Percentiles rank a stretch among this genome's conserved stretches.
These are phyloP conservation scores for Drosophila varians DNA, from an alignment of 1,140 invertebrate genomes.

Conservation along the genomic window DNA sequence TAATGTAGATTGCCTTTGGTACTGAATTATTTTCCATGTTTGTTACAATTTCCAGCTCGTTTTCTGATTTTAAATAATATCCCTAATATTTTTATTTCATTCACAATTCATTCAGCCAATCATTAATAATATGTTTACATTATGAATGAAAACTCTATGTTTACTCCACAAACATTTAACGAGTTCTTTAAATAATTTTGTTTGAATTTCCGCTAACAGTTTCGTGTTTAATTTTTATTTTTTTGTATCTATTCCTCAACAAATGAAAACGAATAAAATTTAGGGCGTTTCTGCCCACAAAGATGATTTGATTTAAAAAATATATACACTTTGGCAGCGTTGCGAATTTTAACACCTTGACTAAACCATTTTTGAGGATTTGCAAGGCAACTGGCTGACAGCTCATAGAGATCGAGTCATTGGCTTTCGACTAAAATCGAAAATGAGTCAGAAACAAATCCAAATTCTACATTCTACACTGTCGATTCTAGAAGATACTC, in stretches of 20 bases:
- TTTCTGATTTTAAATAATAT: neutral
- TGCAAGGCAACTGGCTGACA: constrained; percentile 9
- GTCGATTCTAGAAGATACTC: constrained; percentile 14
- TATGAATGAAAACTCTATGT: neutral
- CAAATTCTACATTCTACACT: too few relatives aligned
- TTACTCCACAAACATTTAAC: neutral
- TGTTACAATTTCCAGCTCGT: neutral
- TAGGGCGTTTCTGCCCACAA: neutral
- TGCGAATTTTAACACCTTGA: constrained; percentile 15
- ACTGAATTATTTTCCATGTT: neutral
- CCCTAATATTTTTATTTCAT: too few relatives aligned
- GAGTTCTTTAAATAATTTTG: constrained; percentile 8
- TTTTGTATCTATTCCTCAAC: neutral
- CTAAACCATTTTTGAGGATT: constrained; percentile 18
- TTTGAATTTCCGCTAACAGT: neutral
- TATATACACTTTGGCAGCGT: neutral
- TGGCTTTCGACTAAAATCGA: neutral
- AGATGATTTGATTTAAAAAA: neutral
- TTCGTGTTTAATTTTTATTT: neutral
- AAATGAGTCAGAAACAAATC: constrained; percentile 2
- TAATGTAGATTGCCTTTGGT: constrained; percentile 13
- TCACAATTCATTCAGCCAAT: neutral
- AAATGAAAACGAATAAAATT: neutral
- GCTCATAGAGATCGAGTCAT: constrained; percentile 29
- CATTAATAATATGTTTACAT: neutral